These are phyloP conservation scores for Eptesicus fuscus DNA, from an alignment of 2,113 vertebrate genomes.

Conservation along the genomic window DNA sequence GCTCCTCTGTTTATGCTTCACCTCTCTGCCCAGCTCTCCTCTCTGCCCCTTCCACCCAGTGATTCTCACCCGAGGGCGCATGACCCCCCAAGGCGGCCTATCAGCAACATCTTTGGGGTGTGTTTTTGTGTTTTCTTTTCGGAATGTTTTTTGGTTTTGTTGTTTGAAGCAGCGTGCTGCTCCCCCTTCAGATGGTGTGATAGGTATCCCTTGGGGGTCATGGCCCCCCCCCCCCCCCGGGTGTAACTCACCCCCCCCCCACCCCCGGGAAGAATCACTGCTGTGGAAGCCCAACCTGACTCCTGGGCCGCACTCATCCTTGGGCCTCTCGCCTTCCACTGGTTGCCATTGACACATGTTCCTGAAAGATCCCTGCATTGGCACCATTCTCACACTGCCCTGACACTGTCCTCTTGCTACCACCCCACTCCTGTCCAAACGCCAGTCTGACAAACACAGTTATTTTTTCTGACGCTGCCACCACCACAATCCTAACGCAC, in stretches of 20 bases:
- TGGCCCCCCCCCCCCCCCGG: background rate
- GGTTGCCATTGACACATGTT: too few species aligned
- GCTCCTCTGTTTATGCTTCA: rapidly evolving
- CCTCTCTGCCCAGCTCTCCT: background rate
- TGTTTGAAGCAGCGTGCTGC: background rate
- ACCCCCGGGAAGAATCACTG: too few species aligned
- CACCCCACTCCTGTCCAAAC: background rate
- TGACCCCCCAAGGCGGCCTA: background rate
- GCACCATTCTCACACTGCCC: background rate
- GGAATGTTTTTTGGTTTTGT: background rate
- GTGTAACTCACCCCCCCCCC: too few species aligned
- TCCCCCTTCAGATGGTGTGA: background rate
- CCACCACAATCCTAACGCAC: background rate
- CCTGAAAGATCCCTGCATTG: too few species aligned
- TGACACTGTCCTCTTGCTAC: background rate
- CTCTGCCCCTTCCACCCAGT: background rate
- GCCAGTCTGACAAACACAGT: background rate
- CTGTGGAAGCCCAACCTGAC: background rate
- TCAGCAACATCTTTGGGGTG: background rate
- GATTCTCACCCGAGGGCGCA: background rate
- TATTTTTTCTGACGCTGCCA: background rate
- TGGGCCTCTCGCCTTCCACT: background rate
- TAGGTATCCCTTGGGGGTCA: background rate
- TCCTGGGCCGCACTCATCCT: too few species aligned
- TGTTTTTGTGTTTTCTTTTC: background rate